These are phyloP conservation scores for Nephrotoma guestfalica DNA, from an alignment of 2,888 invertebrate genomes.

Conservation along the genomic window DNA sequence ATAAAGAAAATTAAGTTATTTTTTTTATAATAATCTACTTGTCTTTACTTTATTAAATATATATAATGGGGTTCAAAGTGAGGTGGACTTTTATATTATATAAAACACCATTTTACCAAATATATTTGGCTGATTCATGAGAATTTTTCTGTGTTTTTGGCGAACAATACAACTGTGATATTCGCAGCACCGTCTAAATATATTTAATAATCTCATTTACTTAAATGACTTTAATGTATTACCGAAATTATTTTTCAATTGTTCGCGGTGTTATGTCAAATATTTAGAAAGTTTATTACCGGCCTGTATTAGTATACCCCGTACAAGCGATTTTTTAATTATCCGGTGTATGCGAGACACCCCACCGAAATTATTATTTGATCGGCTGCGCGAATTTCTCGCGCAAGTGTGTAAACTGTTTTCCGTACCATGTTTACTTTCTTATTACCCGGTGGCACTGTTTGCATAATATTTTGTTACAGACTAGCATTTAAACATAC, in stretches of 20 bases:
- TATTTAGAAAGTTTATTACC: neutral
- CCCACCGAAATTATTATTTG: neutral
- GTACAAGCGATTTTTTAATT: neutral
- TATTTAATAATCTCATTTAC: neutral
- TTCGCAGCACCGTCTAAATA: neutral
- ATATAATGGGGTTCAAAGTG: neutral
- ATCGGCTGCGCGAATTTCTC: neutral
- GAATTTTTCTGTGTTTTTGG: neutral
- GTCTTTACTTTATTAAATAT: neutral
- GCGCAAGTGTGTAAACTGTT: neutral
- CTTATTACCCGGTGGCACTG: neutral
- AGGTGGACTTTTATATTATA: neutral
- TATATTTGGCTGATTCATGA: neutral
- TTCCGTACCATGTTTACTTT: neutral
- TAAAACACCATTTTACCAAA: neutral
- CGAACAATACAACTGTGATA: neutral
- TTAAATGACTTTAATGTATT: neutral
- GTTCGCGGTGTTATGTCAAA: neutral
- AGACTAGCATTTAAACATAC: neutral
- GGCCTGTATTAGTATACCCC: neutral
- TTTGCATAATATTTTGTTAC: neutral
- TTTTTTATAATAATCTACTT: neutral
- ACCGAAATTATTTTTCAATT: neutral
- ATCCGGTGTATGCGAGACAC: neutral
- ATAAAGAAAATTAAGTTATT: neutral